Evolutionary conservation across 2,113 vertebrate genomes (phyloP).

Genomic region (Brachyhypopomus occidentalis): DNA sequence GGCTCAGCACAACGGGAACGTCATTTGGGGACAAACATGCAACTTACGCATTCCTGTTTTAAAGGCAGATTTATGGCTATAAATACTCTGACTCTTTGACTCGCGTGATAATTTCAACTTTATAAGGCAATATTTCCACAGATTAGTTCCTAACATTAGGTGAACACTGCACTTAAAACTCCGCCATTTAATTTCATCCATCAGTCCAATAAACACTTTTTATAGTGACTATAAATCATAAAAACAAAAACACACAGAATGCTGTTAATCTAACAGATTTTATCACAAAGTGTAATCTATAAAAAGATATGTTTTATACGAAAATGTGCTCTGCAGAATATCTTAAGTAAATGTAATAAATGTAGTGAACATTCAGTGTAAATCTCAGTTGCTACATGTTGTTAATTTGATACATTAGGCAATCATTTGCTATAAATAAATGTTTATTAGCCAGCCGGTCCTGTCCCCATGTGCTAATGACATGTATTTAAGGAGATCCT

Average conservation of each 20-base stretch:
- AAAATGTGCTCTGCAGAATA: constrained; percentile 94
- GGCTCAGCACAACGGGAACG: constrained; percentile 78
- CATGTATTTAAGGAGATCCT: constrained; percentile 69
- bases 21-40: constrained; percentile 77
- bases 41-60: constrained; percentile 77
- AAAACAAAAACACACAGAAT: constrained; percentile 91
- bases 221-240: constrained; percentile 91
- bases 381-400: constrained; percentile 96
- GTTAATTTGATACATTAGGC: constrained; percentile 99
- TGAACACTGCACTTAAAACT: constrained; percentile 96
- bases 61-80: constrained; percentile 88
- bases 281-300: constrained; percentile 94
- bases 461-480: constrained; percentile 84
- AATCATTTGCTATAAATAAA: constrained; percentile 99
- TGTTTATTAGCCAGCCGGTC: constrained; percentile 94
- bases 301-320: constrained; percentile 94
- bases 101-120: constrained; percentile 89
- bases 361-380: constrained; percentile 87
- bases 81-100: constrained; percentile 95
- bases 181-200: constrained; percentile 98
- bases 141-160: constrained; percentile 92
- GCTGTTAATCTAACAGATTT: constrained; percentile 98
- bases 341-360: constrained; percentile 99
- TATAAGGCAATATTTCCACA: constrained; percentile 90
- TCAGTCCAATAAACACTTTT: constrained; percentile 97